These are phyloP conservation scores for Phenganax subtilis DNA, from an alignment of 92 coral and sea anemone genomes.

Conservation along the genomic window DNA sequence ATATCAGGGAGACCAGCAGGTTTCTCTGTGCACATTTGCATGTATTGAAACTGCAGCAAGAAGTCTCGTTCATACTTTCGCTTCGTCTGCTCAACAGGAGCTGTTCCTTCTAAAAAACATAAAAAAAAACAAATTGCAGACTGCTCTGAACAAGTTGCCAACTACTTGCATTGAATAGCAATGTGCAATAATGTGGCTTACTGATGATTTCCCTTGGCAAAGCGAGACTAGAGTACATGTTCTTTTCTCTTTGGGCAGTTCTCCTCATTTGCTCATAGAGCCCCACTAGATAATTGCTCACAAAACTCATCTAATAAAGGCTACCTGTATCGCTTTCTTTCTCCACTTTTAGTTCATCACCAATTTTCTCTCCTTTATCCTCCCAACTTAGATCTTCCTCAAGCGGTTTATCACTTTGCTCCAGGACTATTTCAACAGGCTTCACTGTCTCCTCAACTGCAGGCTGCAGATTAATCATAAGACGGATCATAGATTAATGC, in stretches of 20 bases:
- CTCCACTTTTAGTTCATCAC: conserved; percentile 35
- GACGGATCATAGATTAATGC: not conserved
- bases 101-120: conserved; percentile 31
- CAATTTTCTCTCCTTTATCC: conserved; percentile 69
- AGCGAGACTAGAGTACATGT: not conserved
- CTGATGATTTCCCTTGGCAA: not conserved
- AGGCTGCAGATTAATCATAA: conserved; percentile 2
- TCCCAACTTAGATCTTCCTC: conserved; percentile 97
- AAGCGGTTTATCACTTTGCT: conserved; percentile 47
- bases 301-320: not conserved
- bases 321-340: conserved; percentile 21
- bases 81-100: conserved; percentile 56
- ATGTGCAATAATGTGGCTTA: not conserved
- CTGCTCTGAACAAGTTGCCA: too few species aligned
- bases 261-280: not conserved
- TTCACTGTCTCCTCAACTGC: conserved; percentile 42
- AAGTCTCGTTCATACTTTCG: conserved; percentile 84
- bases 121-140: too few species aligned
- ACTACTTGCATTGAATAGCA: too few species aligned
- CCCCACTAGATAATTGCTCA: not conserved
- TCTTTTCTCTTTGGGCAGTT: not conserved
- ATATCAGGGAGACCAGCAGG: conserved; percentile 89
- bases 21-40: conserved; percentile 75
- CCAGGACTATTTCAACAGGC: conserved; percentile 52
- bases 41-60: conserved; percentile 77